Base-by-base conservation (phyloP, 2,888 invertebrate genomes). In the Acanthopleura granulata region DNA sequence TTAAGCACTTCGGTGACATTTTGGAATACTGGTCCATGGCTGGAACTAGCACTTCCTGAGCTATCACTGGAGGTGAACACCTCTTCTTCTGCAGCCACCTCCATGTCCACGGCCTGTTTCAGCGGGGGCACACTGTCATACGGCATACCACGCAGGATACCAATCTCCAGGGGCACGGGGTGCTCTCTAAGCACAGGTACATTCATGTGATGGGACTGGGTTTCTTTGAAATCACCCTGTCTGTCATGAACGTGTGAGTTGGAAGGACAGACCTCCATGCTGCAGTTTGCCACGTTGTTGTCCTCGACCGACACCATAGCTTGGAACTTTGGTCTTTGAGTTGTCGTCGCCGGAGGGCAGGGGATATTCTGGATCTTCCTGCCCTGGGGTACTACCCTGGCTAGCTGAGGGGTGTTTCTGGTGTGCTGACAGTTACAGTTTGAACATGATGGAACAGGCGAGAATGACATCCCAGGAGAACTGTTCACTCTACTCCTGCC, bases 111-210 rank as follows among this genome's bases (percentile, higher is more conserved):
- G 16, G 75, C 66, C 22, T 76, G 72, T 16, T 72, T 15, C 49
- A 78, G 50, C 18, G 61, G 72, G 0, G 75, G 75, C 22, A 75
- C 77, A 78, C 49, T 57, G 66, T 57, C 57, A 69, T n/a, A 70
- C 49, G 62, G 72, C 74, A 80, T 75, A 1, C 76, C 81, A n/a
- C 83, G 73, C 73, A 79, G 75, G 75, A 82, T 80, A n/a, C 76
- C 81, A 1, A 74, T 62, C 18, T 78, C 79, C 16, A 79, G 69
- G 0, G 82, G 79, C 0, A 80, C 78, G 0, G 81, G 79, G 40
- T 81, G 80, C 16, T 82, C 83, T 0, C 73, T 40, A 15, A 22
- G 22, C 9, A 27, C n/a, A 6, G 66, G 14, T 51, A 25, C 22
- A 18, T n/a, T 22, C 12, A n/a, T 22, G 4, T 3, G 57, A 22